Base-by-base conservation (phyloP, 2,113 vertebrate species). In the Athene cunicularia region DNA sequence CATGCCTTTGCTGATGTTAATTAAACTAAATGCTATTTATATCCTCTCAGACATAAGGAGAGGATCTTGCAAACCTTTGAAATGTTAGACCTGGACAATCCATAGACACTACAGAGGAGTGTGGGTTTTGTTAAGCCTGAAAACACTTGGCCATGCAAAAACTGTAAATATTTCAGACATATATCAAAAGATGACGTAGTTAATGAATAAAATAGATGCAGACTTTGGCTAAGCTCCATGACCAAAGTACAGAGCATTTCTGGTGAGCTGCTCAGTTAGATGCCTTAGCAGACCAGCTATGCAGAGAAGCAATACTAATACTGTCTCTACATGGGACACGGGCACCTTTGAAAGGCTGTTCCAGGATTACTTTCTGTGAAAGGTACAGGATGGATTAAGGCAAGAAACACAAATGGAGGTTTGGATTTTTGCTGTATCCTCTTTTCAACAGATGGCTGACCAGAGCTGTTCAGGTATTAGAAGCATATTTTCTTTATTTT, bases 91-190 rank as follows among this genome's bases (percentile, higher is more conserved):
- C 55, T 91, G 55, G 35, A 63, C 43, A 64, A 86, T 39, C 30
- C 50, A 80, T 66, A 72, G 64, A 72, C 62, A 35, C 49, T 56
- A 59, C 28, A 86, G 79, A 83, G 47, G 56, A 80, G 11, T 35
- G n/a, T 80, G 37, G 67, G 32, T 70, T 92, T 68, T 63, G 63
- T 88, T 93, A 84, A 89, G 47, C 77, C 53, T 79, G 72, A 94
- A 95, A 95, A 77, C 14, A 71, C 91, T 88, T 92, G 56, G 58
- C 88, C 80, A 47, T 41, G n/a, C 52, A 94, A 93, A 95, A 93
- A 55, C 24, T 68, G 80, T 63, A 80, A 92, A 91, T 84, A 90
- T 11, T 83, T 86, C 82, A 90, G 47, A n/a, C 37, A 53, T 50
- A 18, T 50, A 92, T 76, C 43, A 83, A 63, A 90, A 92, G 37